phyloP scores from a whole-genome alignment of 2,797 vertebrate genomes.

The Smutsia temminckii region DNA sequence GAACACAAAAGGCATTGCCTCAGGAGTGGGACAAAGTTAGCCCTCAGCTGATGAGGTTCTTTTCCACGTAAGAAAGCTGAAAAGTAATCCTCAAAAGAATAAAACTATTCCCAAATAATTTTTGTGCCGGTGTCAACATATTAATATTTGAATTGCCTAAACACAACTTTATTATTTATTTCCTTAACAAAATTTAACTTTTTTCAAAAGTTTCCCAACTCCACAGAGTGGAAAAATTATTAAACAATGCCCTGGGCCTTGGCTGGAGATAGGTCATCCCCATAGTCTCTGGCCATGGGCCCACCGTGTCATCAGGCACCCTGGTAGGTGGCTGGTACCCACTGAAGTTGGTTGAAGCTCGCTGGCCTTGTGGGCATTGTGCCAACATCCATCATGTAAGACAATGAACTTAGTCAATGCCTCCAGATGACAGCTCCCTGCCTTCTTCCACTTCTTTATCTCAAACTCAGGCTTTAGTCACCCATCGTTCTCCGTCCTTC shows the following conservation, averaged over 20 bases:
- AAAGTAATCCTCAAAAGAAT: background rate
- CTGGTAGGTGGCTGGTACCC: background rate
- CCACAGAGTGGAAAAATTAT: background rate
- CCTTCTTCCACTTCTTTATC: background rate
- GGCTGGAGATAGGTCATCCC: background rate
- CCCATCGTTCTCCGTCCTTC: background rate
- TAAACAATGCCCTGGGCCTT: background rate
- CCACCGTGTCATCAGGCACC: background rate
- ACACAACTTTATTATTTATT: background rate
- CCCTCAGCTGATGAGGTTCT: background rate
- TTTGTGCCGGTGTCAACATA: background rate
- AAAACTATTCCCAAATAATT: background rate
- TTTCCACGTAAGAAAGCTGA: background rate
- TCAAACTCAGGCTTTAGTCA: background rate
- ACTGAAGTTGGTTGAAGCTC: background rate
- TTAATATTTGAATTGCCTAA: background rate
- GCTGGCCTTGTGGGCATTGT: background rate
- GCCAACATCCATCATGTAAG: background rate
- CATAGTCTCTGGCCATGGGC: background rate
- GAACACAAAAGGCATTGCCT: background rate
- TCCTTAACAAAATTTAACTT: background rate
- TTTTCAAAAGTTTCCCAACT: background rate
- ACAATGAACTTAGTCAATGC: background rate
- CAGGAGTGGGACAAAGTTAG: background rate
- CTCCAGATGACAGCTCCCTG: background rate